phyloP scores from a whole-genome alignment of 2,797 vertebrate genomes.

The Cyprinodon diabolis region DNA sequence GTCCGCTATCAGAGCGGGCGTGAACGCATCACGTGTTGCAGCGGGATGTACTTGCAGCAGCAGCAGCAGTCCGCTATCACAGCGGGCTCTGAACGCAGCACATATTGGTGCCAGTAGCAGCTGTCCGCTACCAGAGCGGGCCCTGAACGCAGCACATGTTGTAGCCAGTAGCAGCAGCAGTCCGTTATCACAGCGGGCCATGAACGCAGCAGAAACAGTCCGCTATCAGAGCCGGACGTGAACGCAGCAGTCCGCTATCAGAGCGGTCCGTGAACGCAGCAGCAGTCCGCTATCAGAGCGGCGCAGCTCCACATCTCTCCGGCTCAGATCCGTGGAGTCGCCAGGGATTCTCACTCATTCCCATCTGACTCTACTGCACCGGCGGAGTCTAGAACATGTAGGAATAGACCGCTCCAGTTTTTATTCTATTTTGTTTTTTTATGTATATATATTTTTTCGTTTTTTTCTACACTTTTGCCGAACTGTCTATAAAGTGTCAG shows the following conservation, averaged over 20 bases:
- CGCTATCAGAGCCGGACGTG: background rate
- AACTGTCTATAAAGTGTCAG: conserved; percentile 55
- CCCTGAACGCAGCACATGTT: too few relatives aligned
- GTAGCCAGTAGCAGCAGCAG: background rate
- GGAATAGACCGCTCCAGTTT: conserved; percentile 42
- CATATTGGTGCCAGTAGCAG: too few relatives aligned
- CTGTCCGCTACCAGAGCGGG: too few relatives aligned
- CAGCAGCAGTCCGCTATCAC: too few relatives aligned
- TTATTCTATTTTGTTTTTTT: conserved; percentile 49
- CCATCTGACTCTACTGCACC: conserved; percentile 24
- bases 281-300: conserved; percentile 33
- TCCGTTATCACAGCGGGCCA: too few relatives aligned
- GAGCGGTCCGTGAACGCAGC: too few relatives aligned
- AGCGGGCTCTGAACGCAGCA: too few relatives aligned
- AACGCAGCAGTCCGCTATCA: conserved; percentile 29
- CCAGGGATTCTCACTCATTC: conserved; percentile 22
- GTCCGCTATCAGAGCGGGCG: too few relatives aligned
- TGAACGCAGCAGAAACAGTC: too few relatives aligned
- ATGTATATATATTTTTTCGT: conserved; percentile 38
- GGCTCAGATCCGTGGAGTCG: conserved; percentile 33
- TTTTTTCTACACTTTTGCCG: conserved; percentile 46
- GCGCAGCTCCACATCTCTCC: conserved; percentile 66
- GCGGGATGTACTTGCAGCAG: conserved; percentile 9
- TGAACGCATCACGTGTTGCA: background rate
- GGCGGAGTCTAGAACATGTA: conserved; percentile 70